phyloP scores from a whole-genome alignment of 2,888 invertebrate genomes.

The Chirona hameri region DNA sequence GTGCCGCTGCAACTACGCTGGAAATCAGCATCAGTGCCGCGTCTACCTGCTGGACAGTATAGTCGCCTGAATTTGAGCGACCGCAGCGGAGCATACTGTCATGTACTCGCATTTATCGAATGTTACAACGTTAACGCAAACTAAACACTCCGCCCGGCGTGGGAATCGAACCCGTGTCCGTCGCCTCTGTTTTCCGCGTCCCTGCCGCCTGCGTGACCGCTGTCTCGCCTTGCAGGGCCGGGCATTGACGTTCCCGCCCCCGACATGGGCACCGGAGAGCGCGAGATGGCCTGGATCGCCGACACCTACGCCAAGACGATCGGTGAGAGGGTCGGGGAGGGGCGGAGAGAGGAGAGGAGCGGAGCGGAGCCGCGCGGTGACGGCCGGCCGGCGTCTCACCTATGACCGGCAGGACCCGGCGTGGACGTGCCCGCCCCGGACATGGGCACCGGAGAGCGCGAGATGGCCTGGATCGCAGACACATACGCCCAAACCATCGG shows the following conservation, averaged over 20 bases:
- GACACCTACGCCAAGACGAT: conserved; percentile 96
- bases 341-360: no score
- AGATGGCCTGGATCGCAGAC: conserved; percentile 98
- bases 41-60: no score
- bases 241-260: conserved; percentile 97
- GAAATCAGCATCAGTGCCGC: no score
- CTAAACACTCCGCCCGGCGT: no score
- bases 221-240: conserved; percentile 59
- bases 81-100: no score
- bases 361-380: neutral
- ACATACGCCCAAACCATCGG: conserved; percentile 92
- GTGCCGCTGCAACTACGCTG: no score
- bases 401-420: conserved; percentile 68
- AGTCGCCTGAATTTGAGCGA: no score
- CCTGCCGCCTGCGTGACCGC: neutral
- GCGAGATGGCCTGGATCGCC: conserved; percentile 98
- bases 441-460: conserved; percentile 95
- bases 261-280: conserved; percentile 95
- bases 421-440: conserved; percentile 99
- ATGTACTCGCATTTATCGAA: no score
- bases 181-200: no score
- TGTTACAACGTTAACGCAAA: no score
- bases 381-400: neutral
- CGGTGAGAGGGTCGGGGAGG: conserved; percentile 45
- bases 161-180: no score